These are phyloP conservation scores for Montipora capricornis DNA, from an alignment of 64 coral and sea anemone genomes.

Conservation along the genomic window DNA sequence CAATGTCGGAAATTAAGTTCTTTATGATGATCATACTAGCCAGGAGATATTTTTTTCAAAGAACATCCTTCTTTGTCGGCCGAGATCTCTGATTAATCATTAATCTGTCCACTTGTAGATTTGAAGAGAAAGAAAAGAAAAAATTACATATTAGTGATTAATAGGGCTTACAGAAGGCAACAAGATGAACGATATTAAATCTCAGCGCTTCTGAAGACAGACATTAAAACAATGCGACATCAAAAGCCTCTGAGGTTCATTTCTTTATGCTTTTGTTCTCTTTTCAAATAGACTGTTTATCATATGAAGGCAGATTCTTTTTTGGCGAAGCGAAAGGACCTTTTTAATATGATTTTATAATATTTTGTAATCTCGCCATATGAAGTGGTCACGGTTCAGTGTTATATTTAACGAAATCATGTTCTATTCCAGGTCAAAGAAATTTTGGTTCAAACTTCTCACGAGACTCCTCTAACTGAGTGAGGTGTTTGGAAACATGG, in stretches of 20 bases:
- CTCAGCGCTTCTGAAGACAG: not conserved
- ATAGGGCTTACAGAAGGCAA: not conserved
- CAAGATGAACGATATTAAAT: not conserved
- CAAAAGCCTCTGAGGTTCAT: slow-evolving; percentile 32
- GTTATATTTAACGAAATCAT: not conserved
- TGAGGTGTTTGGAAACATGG: not conserved
- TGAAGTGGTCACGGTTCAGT: not conserved
- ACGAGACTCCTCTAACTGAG: not conserved
- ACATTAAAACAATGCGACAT: not conserved
- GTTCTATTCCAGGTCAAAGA: not conserved
- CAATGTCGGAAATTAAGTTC: too few species aligned
- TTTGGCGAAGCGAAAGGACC: not conserved
- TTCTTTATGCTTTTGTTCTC: not conserved
- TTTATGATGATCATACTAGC: too few species aligned
- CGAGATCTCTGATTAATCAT: too few species aligned
- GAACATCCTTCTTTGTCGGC: too few species aligned
- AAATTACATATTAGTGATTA: not conserved
- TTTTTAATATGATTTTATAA: not conserved
- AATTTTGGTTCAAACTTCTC: not conserved
- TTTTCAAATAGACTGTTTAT: slow-evolving; percentile 27
- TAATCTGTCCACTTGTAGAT: too few species aligned
- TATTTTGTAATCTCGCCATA: not conserved
- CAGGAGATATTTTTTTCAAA: too few species aligned
- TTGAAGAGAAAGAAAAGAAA: too few species aligned
- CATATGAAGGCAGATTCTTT: slow-evolving; percentile 30